These are phyloP conservation scores for Sycophila sp. DNA, from an alignment of 1,140 invertebrate genomes.

Conservation along the genomic window DNA sequence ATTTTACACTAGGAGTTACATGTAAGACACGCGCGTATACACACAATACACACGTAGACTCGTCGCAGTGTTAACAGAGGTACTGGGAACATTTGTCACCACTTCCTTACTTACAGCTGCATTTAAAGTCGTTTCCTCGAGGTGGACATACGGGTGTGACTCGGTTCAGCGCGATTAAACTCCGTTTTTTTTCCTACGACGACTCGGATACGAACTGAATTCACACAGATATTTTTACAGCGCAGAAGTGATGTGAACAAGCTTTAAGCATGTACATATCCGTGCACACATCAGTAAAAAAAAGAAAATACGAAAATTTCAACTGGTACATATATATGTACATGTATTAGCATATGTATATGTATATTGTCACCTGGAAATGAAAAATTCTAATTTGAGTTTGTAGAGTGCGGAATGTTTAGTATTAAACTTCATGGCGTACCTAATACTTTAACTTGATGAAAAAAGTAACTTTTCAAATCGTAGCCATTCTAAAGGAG, in stretches of 20 bases:
- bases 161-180: constrained; percentile 2
- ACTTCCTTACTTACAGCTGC: constrained; percentile 19
- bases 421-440: constrained; percentile 24
- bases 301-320: background rate
- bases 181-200: constrained; percentile 16
- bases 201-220: background rate
- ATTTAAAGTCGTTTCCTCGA: constrained; percentile 9
- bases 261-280: constrained; percentile 10
- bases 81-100: constrained; percentile 8
- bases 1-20: background rate
- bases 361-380: background rate
- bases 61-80: constrained; percentile 12
- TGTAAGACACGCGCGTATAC: background rate
- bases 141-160: background rate
- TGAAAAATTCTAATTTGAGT: background rate
- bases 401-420: constrained; percentile 13
- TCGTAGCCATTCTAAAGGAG: background rate
- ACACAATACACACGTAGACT: background rate
- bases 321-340: background rate
- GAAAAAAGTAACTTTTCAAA: constrained; percentile 15
- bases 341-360: background rate
- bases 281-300: background rate
- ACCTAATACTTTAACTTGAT: constrained; percentile 17
- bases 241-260: constrained; percentile 5
- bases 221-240: constrained; percentile 19